Percentiles rank a stretch among this genome's conserved stretches.
These are phyloP conservation scores for Lycophotia porphyrea DNA, from an alignment of 2,888 invertebrate genomes.

Conservation along the genomic window DNA sequence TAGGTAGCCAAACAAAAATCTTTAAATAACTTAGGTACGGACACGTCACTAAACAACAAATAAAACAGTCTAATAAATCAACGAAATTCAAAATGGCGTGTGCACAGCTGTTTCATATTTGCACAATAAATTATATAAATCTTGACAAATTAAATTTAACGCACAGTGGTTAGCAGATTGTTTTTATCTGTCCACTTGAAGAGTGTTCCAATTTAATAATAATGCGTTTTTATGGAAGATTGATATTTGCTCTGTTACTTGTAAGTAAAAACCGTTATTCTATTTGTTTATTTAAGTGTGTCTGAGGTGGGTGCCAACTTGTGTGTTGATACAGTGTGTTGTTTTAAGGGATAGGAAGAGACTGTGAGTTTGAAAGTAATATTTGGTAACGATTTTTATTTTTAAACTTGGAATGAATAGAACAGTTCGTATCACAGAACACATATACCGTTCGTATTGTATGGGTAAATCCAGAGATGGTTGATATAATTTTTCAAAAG, in stretches of 20 bases:
- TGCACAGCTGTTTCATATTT: constrained; percentile 65
- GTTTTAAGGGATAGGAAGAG: neutral
- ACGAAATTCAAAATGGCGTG: constrained; percentile 16
- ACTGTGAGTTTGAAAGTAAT: too few species aligned
- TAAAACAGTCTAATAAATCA: neutral
- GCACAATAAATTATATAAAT: constrained; percentile 67
- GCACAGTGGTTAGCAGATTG: constrained; percentile 69
- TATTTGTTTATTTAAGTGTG: neutral
- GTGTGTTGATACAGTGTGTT: neutral
- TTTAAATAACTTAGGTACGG: neutral
- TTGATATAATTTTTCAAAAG: too few species aligned
- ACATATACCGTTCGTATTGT: too few species aligned
- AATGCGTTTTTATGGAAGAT: constrained; percentile 52
- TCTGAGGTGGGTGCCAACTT: neutral
- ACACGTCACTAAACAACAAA: constrained; percentile 13
- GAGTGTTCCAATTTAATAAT: constrained; percentile 22
- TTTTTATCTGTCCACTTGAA: constrained; percentile 67
- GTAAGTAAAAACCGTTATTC: constrained; percentile 65
- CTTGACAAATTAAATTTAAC: constrained; percentile 30
- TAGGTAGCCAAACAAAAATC: neutral
- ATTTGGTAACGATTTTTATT: too few species aligned
- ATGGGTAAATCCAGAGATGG: too few species aligned
- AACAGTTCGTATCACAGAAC: too few species aligned
- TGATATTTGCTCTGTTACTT: constrained; percentile 62
- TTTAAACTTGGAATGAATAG: too few species aligned